Evolutionary conservation across 2,888 invertebrate species (phyloP), one percentile per base, ranked within the genome.

Genomic region (Rhaphigaster nebulosa): DNA sequence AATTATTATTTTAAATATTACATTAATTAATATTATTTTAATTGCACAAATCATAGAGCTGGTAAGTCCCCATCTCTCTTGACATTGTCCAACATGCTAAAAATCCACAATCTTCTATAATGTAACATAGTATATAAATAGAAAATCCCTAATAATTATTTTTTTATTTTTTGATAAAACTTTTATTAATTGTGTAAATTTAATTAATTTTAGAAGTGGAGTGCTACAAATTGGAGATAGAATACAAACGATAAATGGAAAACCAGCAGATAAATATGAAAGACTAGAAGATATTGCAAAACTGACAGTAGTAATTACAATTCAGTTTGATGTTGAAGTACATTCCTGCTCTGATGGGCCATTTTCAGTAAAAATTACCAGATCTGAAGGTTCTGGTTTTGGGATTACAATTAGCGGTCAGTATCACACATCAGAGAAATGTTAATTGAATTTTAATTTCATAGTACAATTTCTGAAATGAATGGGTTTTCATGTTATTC

Each of bases 331-430:
- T 94, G 97, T 98, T 13, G 92, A 92, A 89, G 87, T 91, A 65
- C 91, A 91, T 88, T 38, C 60, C 34, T 65, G 20, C 38, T 34
- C 84, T n/a, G 91, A 88, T 13, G 91, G 91, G 26, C 90, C 88
- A 13, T 88, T 91, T 90, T 76, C 97, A 92, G 98, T 99, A 0
- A 97, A 98, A 94, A 94, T 99, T 89, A 96, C 97, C 10, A 95
- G 91, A 84, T 91, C 91, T 65, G 80, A 88, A 88, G 90, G 84
- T 1, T 96, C 96, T 50, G 98, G 98, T 10, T 94, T 99, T 26
- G 99, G 99, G 5, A 96, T 99, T 70, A 98, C 98, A n/a, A 97
- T 98, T 15, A 97, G 97, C 93, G 96, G 97, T 95, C 94, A 93
- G 93, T 88, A 65, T 65, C n/a, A n/a, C 65, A 65, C 29, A 65